Base-by-base conservation (phyloP, 2,797 vertebrate genomes). In the Ibycter americanus region DNA sequence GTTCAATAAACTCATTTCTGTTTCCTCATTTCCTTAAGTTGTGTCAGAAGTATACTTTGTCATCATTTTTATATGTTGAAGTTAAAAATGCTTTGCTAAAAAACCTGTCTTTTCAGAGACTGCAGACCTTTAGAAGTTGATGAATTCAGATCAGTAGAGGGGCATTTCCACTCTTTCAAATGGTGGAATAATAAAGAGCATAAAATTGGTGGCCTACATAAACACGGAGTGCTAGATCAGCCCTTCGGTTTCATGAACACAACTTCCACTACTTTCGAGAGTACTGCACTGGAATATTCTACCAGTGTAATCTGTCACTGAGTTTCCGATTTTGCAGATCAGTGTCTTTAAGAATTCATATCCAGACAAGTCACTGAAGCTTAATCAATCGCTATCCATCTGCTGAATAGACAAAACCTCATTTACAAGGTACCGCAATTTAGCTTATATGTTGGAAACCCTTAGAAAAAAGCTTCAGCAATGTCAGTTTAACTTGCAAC, bases 311-410 rank as follows among this genome's bases (percentile, higher is more conserved):
- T 44, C 58, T 47, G 3, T 62, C 47, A 17, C 56, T 9, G 21
- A 15, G 8, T 18, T 79, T 89, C 65, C 83, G 67, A 65, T 77
- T 81, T 89, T 95, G 51, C 20, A 73, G 59, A 95, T 95, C 89
- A 80, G 66, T 93, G 74, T 93, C 94, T 93, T 84, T 93, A 92
- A 84, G 91, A 87, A 92, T 84, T 96, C 91, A 89, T 87, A 87
- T 92, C 91, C 73, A 29, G 84, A 83, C 73, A 93, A 91, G 84
- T 70, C 46, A 66, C 67, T 95, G 94, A 95, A 91, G 87, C 67
- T 94, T 93, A 94, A 93, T 95, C 94, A 83, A 87, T 96, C 0
- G 6, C 74, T 70, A 9, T 83, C 44, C 47, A 47, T 54, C 82
- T 89, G 78, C 84, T 95, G 93, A 94, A 34, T n/a, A 85, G 74